These are phyloP conservation scores for Mustela lutreola DNA, from an alignment of 2,113 vertebrate species.

Conservation along the genomic window DNA sequence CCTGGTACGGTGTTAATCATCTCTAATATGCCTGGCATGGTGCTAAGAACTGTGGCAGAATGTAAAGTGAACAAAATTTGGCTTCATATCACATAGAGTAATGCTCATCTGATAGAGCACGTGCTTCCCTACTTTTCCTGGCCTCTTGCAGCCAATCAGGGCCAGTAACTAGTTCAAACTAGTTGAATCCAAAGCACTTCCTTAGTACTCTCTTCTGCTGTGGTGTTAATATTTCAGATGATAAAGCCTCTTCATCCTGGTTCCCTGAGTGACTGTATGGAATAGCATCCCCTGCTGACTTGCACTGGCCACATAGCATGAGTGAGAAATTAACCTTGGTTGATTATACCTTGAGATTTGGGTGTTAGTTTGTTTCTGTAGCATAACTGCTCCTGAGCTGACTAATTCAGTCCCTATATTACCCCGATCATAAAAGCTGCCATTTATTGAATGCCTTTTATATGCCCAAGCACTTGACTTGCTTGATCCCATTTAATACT, in stretches of 20 bases:
- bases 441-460: neutral
- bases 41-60: neutral
- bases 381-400: neutral
- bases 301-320: neutral
- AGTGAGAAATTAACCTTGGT: neutral
- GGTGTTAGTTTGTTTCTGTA: neutral
- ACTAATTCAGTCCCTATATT: neutral
- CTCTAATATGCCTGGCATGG: neutral
- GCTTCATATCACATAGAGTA: neutral
- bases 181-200: neutral
- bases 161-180: neutral
- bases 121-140: neutral
- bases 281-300: neutral
- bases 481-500: neutral
- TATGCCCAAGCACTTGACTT: neutral
- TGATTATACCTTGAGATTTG: neutral
- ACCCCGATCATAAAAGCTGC: neutral
- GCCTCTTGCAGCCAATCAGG: neutral
- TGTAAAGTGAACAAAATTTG: neutral
- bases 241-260: neutral
- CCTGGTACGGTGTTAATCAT: neutral
- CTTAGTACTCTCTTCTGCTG: neutral
- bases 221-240: neutral
- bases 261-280: neutral
- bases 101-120: neutral